Conservation (phyloP, 2,797 vertebrate species). For the Poeciliopsis gracilis region DNA sequence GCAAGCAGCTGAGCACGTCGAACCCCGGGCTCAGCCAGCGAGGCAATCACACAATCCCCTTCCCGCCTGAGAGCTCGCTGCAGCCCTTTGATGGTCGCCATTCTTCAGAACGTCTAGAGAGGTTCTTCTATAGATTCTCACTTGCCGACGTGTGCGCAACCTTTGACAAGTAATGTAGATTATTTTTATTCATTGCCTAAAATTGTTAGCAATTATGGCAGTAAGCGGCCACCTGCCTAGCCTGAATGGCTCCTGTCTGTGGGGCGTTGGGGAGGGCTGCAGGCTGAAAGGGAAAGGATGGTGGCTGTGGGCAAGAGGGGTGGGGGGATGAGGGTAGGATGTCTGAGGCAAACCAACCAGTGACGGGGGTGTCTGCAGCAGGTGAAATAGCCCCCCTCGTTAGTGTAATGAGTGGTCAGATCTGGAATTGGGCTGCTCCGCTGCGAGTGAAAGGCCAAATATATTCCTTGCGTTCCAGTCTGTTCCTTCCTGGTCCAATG, state of each 20-base stretch:
- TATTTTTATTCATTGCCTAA: constrained; percentile 99
- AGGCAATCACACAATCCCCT: constrained; percentile 78
- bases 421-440: constrained; percentile 72
- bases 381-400: constrained; percentile 99
- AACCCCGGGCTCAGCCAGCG: constrained; percentile 68
- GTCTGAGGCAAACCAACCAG: constrained; percentile 80
- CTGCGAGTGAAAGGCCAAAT: constrained; percentile 74
- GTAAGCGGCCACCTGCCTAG: constrained; percentile 99
- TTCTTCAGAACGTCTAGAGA: constrained; percentile 97
- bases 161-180: constrained; percentile 99
- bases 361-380: constrained; percentile 91
- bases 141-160: constrained; percentile 99
- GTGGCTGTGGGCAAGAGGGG: constrained; percentile 63
- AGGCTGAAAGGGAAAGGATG: constrained; percentile 34
- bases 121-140: constrained; percentile 98
- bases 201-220: constrained; percentile 99
- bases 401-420: constrained; percentile 99
- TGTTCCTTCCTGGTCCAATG: constrained; percentile 41
- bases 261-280: constrained; percentile 86
- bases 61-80: constrained; percentile 83
- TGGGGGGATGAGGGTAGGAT: constrained; percentile 71
- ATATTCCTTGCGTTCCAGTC: constrained; percentile 56
- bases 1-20: constrained; percentile 73
- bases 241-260: constrained; percentile 99
- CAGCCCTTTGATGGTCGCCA: constrained; percentile 95